These are phyloP conservation scores for Sinocyclocheilus anshuiensis DNA, from an alignment of 2,113 vertebrate genomes.

Conservation along the genomic window DNA sequence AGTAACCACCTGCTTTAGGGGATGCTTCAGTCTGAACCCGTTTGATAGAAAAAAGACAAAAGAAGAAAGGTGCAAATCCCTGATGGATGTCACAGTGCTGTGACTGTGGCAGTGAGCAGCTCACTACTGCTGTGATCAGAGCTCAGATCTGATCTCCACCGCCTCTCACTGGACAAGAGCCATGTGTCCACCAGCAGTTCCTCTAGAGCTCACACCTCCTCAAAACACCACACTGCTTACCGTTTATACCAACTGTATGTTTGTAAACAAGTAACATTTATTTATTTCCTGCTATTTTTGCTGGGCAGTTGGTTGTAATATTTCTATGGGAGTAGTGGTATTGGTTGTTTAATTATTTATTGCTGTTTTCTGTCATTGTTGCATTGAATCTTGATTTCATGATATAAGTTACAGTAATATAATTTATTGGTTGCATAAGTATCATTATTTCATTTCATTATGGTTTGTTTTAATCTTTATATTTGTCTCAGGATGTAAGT, in stretches of 20 bases:
- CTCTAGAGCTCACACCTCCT: slow-evolving; percentile 26
- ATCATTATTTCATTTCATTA: background rate
- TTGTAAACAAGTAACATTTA: background rate
- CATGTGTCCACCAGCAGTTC: slow-evolving; percentile 49
- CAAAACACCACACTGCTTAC: background rate
- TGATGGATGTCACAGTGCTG: slow-evolving; percentile 56
- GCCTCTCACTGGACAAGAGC: slow-evolving; percentile 76
- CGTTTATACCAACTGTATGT: background rate
- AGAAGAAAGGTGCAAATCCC: slow-evolving; percentile 62
- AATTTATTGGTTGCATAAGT: background rate
- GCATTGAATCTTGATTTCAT: background rate
- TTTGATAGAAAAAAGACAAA: slow-evolving; percentile 40
- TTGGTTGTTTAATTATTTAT: background rate
- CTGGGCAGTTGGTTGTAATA: background rate
- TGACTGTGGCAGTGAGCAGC: slow-evolving; percentile 65
- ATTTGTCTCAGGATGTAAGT: background rate
- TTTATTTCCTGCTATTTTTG: background rate
- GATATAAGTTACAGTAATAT: background rate
- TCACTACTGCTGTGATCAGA: slow-evolving; percentile 77
- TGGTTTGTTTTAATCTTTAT: background rate
- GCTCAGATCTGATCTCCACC: slow-evolving; percentile 74
- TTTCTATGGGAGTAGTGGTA: background rate
- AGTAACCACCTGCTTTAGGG: slow-evolving; percentile 68
- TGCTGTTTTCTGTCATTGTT: background rate
- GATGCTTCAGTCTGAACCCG: slow-evolving; percentile 64